Percentiles rank a stretch among this genome's conserved stretches.
phyloP scores from a whole-genome alignment of 2,113 vertebrate genomes.

The Clarias magur region DNA sequence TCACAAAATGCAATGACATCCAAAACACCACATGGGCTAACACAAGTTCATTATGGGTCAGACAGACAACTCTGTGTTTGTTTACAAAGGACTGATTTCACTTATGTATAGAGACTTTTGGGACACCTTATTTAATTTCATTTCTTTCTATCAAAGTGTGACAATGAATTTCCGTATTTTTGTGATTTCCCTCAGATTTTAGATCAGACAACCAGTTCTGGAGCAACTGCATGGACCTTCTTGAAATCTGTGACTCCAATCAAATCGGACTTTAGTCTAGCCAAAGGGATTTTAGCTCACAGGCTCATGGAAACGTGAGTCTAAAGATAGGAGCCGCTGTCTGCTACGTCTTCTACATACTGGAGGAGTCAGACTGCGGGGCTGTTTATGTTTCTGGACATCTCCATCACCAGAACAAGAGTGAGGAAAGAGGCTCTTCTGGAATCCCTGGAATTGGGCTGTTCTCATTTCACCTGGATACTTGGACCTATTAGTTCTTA shows the following conservation, averaged over 20 bases:
- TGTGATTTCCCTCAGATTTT: conserved; percentile 2
- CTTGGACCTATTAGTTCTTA: neutral
- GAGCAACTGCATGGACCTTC: neutral
- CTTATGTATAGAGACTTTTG: too few relatives aligned
- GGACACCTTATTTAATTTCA: too few relatives aligned
- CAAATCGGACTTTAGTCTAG: neutral
- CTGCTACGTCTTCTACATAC: neutral
- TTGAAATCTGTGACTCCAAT: neutral
- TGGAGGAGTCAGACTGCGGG: neutral
- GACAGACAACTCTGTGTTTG: too few relatives aligned
- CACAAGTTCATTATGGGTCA: too few relatives aligned
- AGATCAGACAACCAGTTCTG: neutral
- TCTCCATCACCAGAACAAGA: neutral
- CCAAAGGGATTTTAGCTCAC: neutral
- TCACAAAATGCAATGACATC: too few relatives aligned
- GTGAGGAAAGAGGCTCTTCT: neutral
- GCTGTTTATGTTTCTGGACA: neutral
- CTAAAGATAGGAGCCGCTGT: neutral
- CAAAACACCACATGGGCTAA: too few relatives aligned
- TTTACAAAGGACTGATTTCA: too few relatives aligned
- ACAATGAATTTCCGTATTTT: neutral
- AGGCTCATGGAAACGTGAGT: neutral
- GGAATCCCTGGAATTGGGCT: conserved; percentile 1
- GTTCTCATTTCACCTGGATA: neutral
- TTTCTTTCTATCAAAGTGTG: neutral